phyloP scores from a whole-genome alignment of 2,113 vertebrate genomes.

The Globicephala melas region DNA sequence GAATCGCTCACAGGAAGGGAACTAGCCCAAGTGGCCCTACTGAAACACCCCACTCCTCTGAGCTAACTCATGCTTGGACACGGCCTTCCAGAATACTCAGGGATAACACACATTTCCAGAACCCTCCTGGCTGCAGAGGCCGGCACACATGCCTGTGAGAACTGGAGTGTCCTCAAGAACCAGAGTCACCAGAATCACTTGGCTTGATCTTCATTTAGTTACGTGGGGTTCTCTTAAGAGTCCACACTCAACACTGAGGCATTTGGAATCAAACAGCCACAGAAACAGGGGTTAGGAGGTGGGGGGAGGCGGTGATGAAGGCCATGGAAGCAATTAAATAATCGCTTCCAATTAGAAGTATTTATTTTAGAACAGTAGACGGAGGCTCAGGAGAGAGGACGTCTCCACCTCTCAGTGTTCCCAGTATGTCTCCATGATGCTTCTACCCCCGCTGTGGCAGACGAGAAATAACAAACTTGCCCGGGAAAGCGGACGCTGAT shows the following conservation, averaged over 20 bases:
- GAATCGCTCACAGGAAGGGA: not conserved
- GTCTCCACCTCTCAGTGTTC: not conserved
- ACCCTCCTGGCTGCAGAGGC: not conserved
- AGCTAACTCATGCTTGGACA: not conserved
- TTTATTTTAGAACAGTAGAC: not conserved
- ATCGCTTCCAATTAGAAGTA: not conserved
- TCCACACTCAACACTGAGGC: not conserved
- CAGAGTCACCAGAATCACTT: no score
- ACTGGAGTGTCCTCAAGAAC: no score
- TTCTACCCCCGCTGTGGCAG: not conserved
- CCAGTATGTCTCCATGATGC: not conserved
- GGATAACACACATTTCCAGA: not conserved
- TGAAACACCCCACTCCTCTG: not conserved
- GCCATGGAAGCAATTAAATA: not conserved
- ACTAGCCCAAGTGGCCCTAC: not conserved
- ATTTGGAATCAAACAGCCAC: not conserved
- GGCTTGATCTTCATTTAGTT: no score
- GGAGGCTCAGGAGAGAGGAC: not conserved
- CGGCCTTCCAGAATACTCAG: not conserved
- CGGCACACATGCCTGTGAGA: no score
- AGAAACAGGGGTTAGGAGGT: not conserved
- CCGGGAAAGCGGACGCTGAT: not conserved
- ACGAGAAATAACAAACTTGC: not conserved
- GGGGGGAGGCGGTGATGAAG: fast-evolving
- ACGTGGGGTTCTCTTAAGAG: not conserved